These are phyloP conservation scores for Sebastes cheni DNA, from an alignment of 2,797 vertebrate genomes.

Conservation along the genomic window DNA sequence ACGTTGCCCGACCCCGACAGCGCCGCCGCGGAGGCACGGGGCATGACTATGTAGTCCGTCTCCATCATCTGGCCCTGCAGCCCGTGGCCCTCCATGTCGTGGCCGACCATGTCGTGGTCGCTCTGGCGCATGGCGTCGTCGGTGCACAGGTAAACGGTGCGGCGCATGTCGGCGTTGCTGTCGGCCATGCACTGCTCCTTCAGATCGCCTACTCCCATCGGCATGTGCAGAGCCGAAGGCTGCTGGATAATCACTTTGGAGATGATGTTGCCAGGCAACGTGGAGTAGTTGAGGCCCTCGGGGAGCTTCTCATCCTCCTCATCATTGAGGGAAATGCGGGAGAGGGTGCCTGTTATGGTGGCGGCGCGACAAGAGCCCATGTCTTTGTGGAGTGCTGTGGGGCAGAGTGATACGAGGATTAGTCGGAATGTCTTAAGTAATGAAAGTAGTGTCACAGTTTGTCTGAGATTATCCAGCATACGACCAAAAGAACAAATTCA, in stretches of 20 bases:
- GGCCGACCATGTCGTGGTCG: slow-evolving; percentile 90
- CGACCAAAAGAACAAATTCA: slow-evolving; percentile 39
- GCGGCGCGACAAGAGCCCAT: slow-evolving; percentile 96
- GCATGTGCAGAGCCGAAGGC: slow-evolving; percentile 93
- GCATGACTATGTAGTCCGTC: slow-evolving; percentile 99
- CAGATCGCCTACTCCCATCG: slow-evolving; percentile 92
- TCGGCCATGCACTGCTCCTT: slow-evolving; percentile 92
- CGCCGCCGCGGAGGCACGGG: slow-evolving; percentile 76
- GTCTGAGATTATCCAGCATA: slow-evolving; percentile 36
- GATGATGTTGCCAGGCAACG: slow-evolving; percentile 97
- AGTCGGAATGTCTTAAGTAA: slow-evolving; percentile 38
- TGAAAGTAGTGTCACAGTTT: slow-evolving; percentile 45
- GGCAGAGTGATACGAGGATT: slow-evolving; percentile 55
- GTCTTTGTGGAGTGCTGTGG: slow-evolving; percentile 96
- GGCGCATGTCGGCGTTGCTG: slow-evolving; percentile 89
- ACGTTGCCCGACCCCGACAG: slow-evolving; percentile 85
- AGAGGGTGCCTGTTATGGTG: slow-evolving; percentile 97
- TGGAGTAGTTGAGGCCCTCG: slow-evolving; percentile 97
- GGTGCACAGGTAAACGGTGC: slow-evolving; percentile 97
- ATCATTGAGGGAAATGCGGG: slow-evolving; percentile 97
- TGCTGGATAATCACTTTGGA: slow-evolving; percentile 99
- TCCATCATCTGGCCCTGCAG: slow-evolving; percentile 94
- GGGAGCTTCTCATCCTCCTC: slow-evolving; percentile 93
- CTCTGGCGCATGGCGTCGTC: slow-evolving; percentile 93
- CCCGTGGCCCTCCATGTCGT: slow-evolving; percentile 87